Conservation (phyloP, 2,888 invertebrate genomes). For the Minunthozetes semirufus region DNA sequence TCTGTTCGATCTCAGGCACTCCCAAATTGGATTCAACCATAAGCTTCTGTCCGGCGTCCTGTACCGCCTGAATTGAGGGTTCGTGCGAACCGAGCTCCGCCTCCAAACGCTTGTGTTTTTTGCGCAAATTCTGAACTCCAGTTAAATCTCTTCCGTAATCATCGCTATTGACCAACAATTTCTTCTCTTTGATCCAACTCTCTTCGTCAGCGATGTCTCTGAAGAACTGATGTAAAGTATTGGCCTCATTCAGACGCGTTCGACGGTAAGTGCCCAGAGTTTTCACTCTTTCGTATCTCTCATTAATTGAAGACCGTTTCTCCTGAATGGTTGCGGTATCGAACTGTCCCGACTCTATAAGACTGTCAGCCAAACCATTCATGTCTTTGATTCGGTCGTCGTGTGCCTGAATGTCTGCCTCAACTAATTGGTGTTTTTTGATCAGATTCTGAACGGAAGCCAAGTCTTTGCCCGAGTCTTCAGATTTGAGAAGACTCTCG, state of each 20-base stretch:
- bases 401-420: conserved; percentile 79
- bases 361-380: conserved; percentile 78
- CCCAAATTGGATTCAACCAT: too few relatives aligned
- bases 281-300: conserved; percentile 66
- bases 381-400: conserved; percentile 74
- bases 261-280: conserved; percentile 79
- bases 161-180: conserved; percentile 61
- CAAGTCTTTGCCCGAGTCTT: conserved; percentile 79
- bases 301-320: conserved; percentile 65
- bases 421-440: conserved; percentile 58
- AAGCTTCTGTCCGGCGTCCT: conserved; percentile 62
- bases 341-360: conserved; percentile 93
- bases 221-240: conserved; percentile 76
- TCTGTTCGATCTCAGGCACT: too few relatives aligned
- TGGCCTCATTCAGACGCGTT: conserved; percentile 85
- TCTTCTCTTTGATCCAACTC: conserved; percentile 77
- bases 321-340: conserved; percentile 80
- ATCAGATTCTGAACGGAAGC: conserved; percentile 71
- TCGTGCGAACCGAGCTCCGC: conserved; percentile 81
- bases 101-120: conserved; percentile 86
- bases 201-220: conserved; percentile 88
- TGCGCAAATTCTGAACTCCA: conserved; percentile 79
- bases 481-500: conserved; percentile 66
- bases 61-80: conserved; percentile 66
- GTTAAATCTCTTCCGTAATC: conserved; percentile 61